A percentile compares a stretch with the other conserved stretches of the same genome.
Evolutionary conservation across 1,140 invertebrate species (phyloP).

Genomic region (Conopomorpha cramerella): DNA sequence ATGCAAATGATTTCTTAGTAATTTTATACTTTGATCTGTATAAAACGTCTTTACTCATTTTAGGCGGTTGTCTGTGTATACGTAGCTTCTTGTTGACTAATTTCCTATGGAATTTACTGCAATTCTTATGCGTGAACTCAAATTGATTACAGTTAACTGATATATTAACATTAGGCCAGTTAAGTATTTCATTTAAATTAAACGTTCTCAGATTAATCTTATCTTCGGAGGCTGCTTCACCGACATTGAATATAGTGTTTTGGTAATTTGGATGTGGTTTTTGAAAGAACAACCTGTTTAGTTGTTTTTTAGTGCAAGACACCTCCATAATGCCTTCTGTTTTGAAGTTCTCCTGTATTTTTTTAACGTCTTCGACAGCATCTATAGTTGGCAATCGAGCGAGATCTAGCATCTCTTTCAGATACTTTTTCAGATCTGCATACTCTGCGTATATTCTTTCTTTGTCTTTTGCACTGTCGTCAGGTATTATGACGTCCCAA

Average conservation of each 20-base stretch:
- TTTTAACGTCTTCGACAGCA: constrained; percentile 3
- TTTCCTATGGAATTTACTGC: neutral
- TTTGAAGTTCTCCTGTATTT: neutral
- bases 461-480: constrained; percentile 6
- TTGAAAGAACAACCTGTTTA: constrained; percentile 23
- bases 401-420: constrained; percentile 13
- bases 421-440: constrained; percentile 19
- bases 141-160: constrained; percentile 4
- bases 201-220: constrained; percentile 3
- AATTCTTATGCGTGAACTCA: constrained; percentile 2
- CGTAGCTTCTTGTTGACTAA: neutral
- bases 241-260: constrained; percentile 23
- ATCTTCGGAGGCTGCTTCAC: constrained; percentile 1
- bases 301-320: constrained; percentile 17
- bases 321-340: constrained; percentile 21
- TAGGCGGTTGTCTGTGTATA: neutral
- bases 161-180: constrained; percentile 18
- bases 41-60: neutral
- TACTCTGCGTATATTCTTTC: constrained; percentile 19
- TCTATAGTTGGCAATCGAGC: constrained; percentile 11
- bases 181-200: constrained; percentile 18
- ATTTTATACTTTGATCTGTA: neutral
- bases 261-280: constrained; percentile 13
- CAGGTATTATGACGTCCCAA: constrained; percentile 34
- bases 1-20: neutral